Evolutionary conservation across 2,113 vertebrate species (phyloP).

Genomic region (Cyanoderma ruficeps): DNA sequence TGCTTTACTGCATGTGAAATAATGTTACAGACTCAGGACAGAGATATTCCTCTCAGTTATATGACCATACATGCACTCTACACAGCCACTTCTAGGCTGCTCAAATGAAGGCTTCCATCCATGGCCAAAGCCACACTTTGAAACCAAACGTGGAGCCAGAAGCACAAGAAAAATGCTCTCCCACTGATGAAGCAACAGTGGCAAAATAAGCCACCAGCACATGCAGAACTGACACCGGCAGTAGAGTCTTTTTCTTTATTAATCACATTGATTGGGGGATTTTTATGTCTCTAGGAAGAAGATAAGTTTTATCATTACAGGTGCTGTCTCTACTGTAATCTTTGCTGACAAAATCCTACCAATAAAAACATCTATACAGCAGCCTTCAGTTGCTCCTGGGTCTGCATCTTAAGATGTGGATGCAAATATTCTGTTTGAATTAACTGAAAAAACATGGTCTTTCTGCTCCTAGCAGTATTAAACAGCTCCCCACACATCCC

Average conservation of each 20-base stretch:
- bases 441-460: background rate
- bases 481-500: background rate
- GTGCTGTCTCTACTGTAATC: background rate
- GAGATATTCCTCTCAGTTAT: background rate
- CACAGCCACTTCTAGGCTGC: background rate
- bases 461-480: background rate
- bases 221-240: background rate
- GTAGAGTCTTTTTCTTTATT: background rate
- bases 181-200: background rate
- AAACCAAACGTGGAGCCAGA: background rate
- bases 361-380: background rate
- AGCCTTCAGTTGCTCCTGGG: background rate
- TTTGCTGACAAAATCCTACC: background rate
- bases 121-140: background rate
- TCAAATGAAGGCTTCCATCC: background rate
- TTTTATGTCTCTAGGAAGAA: background rate
- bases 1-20: background rate
- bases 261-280: background rate
- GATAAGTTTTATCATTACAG: background rate
- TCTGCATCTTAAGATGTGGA: background rate
- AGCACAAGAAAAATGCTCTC: background rate
- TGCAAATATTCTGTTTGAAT: background rate
- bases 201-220: background rate
- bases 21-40: background rate
- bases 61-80: accelerated